phyloP scores from a whole-genome alignment of 2,113 vertebrate species.

The Carassius auratus region DNA sequence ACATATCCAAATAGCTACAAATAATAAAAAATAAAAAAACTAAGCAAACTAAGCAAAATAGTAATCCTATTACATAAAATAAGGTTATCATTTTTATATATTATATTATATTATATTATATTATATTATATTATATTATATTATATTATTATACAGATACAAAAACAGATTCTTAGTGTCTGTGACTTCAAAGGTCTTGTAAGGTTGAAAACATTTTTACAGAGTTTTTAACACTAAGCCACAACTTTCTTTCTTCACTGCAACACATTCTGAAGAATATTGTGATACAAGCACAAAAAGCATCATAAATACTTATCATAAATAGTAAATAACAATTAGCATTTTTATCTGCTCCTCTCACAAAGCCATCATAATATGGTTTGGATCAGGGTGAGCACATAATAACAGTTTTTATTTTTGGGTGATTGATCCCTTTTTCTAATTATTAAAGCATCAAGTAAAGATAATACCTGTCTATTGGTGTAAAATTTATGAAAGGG shows the following conservation, averaged over 20 bases:
- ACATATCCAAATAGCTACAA: no score
- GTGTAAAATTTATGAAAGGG: background rate
- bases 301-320: background rate
- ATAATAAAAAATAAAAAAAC: no score
- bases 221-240: background rate
- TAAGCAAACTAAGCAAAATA: no score
- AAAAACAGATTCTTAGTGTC: background rate
- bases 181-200: background rate
- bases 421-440: background rate
- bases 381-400: background rate
- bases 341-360: background rate
- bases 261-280: background rate
- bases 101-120: background rate
- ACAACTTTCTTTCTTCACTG: no score
- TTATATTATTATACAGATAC: background rate
- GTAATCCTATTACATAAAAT: no score
- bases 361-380: background rate
- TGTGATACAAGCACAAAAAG: background rate
- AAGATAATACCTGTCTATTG: constrained; percentile 43
- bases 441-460: background rate
- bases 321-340: background rate
- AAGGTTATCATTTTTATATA: no score
- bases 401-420: background rate
- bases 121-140: no score
- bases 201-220: background rate